These are phyloP conservation scores for Drosophila simulans DNA, from an alignment of 1,140 invertebrate genomes.

Conservation along the genomic window DNA sequence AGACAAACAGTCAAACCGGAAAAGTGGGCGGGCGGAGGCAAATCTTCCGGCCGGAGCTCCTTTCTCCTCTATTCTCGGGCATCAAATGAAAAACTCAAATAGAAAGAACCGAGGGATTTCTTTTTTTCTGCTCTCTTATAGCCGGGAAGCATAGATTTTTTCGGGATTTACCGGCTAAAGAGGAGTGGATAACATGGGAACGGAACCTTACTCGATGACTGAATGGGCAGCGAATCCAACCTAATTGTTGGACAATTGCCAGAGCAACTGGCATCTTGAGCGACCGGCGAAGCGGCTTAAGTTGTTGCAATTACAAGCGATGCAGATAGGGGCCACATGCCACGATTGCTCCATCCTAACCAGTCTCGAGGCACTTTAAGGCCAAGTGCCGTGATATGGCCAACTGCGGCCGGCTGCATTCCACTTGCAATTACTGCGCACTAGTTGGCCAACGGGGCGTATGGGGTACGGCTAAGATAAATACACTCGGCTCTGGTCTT, in stretches of 20 bases:
- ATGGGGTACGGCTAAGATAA: constrained; percentile 58
- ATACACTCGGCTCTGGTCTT: constrained; percentile 68
- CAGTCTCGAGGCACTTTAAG: constrained; percentile 32
- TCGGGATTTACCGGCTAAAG: constrained; percentile 21
- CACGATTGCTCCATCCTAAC: neutral
- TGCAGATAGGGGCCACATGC: constrained; percentile 55
- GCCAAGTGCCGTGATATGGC: constrained; percentile 54
- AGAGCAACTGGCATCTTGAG: constrained; percentile 49
- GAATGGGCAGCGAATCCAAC: constrained; percentile 27
- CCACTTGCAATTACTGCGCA: constrained; percentile 65
- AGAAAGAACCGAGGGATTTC: constrained; percentile 40
- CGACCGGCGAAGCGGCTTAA: constrained; percentile 73
- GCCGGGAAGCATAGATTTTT: constrained; percentile 24
- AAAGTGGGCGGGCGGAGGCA: constrained; percentile 13
- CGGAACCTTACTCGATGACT: constrained; percentile 1
- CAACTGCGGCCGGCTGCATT: constrained; percentile 36
- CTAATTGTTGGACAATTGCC: constrained; percentile 80
- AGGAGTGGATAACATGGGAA: constrained; percentile 7
- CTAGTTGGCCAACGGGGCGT: constrained; percentile 52
- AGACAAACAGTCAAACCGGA: constrained; percentile 61
- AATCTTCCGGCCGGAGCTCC: constrained; percentile 4
- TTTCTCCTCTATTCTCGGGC: constrained; percentile 8
- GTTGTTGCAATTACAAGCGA: constrained; percentile 76
- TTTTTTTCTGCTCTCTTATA: no score
- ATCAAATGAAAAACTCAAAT: constrained; percentile 78